Percentiles rank a stretch among this genome's conserved stretches.
Conservation (phyloP, 2,888 invertebrate species). For the Agonopterix arenella region DNA sequence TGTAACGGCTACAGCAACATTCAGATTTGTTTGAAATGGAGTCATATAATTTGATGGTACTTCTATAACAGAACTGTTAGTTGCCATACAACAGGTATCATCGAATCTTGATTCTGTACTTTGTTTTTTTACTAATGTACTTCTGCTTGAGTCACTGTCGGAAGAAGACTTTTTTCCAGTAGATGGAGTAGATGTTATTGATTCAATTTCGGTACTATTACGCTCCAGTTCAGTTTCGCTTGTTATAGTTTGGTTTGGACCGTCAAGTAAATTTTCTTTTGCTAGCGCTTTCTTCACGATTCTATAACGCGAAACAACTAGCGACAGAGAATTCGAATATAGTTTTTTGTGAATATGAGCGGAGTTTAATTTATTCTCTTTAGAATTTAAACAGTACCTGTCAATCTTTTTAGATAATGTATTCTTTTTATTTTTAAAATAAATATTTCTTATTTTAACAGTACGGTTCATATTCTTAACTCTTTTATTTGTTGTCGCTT, state of each 20-base stretch:
- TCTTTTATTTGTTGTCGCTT: constrained; percentile 14
- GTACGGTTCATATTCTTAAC: neutral
- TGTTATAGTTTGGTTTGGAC: constrained; percentile 10
- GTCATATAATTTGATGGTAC: constrained; percentile 5
- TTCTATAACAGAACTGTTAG: constrained; percentile 17
- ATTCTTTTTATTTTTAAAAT: constrained; percentile 32
- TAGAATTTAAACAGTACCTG: constrained; percentile 24
- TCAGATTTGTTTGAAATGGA: constrained; percentile 27
- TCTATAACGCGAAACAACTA: constrained; percentile 26
- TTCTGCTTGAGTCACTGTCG: constrained; percentile 31
- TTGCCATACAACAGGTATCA: constrained; percentile 11
- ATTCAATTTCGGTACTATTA: constrained; percentile 15
- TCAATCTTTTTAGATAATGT: constrained; percentile 19
- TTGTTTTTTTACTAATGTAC: constrained; percentile 25
- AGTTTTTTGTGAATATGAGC: constrained; percentile 23
- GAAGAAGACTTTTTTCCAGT: constrained; percentile 20
- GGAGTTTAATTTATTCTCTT: constrained; percentile 16
- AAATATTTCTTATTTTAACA: constrained; percentile 23
- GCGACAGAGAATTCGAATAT: constrained; percentile 23
- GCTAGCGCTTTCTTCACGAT: constrained; percentile 34
- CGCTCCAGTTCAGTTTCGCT: constrained; percentile 9
- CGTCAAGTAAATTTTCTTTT: constrained; percentile 36
- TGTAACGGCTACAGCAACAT: constrained; percentile 39
- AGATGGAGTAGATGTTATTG: constrained; percentile 19
- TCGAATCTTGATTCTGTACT: constrained; percentile 12